A percentile compares a stretch with the other conserved stretches of the same genome.
phyloP scores from a whole-genome alignment of 2,888 invertebrate genomes.

The Tetragnatha montana region DNA sequence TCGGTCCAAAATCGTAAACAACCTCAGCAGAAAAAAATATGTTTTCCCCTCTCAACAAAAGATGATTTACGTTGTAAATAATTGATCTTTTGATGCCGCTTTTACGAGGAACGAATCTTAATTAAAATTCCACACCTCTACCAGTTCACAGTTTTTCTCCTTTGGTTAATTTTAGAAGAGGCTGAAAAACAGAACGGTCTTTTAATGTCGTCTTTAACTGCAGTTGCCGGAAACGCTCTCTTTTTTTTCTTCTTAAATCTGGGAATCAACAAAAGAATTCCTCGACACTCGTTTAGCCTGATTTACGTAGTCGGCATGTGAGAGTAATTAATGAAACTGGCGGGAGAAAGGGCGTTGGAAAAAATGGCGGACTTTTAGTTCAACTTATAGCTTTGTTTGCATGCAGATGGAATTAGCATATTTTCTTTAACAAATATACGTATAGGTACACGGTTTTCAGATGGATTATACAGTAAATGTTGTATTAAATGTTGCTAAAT shows the following conservation, averaged over 20 bases:
- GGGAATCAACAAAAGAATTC: not conserved
- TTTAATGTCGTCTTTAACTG: not conserved
- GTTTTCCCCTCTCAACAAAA: not conserved
- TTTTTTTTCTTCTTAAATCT: slow-evolving; percentile 5
- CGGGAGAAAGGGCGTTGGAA: not conserved
- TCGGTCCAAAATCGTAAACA: not conserved
- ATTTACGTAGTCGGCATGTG: not conserved
- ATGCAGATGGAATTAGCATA: not conserved
- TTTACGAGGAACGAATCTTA: slow-evolving; percentile 50
- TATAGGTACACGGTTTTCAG: too few species aligned
- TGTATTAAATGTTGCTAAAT: too few species aligned
- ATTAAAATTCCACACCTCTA: slow-evolving; percentile 47
- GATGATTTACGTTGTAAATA: slow-evolving; percentile 52
- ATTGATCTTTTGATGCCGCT: slow-evolving; percentile 22
- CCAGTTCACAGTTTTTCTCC: not conserved
- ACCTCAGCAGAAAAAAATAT: not conserved
- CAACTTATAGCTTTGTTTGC: not conserved
- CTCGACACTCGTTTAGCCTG: not conserved
- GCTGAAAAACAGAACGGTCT: not conserved
- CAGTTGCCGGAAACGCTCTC: not conserved
- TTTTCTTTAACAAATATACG: too few species aligned
- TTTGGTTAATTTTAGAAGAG: not conserved
- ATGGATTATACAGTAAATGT: too few species aligned
- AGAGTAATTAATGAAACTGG: not conserved
- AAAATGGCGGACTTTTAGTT: not conserved